phyloP scores from a whole-genome alignment of 2,113 vertebrate genomes.

The Oryctolagus cuniculus region DNA sequence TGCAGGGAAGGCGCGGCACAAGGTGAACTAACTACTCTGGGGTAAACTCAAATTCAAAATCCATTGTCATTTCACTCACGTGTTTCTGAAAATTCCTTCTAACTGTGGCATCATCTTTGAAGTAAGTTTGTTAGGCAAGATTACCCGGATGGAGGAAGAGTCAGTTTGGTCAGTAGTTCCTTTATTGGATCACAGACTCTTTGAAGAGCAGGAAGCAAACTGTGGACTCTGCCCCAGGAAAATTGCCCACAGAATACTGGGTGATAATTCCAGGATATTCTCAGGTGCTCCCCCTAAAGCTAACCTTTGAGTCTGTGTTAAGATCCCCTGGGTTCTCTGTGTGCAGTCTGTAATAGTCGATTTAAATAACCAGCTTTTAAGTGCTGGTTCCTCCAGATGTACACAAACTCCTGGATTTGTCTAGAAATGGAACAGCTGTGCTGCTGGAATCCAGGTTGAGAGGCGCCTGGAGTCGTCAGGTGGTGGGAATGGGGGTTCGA shows the following conservation, averaged over 20 bases:
- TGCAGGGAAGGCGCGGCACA: background rate
- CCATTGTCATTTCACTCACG: background rate
- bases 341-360: background rate
- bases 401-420: background rate
- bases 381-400: background rate
- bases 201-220: background rate
- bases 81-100: conserved; percentile 3
- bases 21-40: background rate
- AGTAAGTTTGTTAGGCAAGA: background rate
- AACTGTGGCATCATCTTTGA: conserved; percentile 14
- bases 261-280: background rate
- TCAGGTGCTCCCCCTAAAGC: conserved; percentile 3
- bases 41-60: conserved; percentile 49
- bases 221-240: background rate
- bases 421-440: background rate
- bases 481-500: background rate
- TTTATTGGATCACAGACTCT: background rate
- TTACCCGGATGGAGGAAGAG: background rate
- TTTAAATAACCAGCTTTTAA: background rate
- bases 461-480: background rate
- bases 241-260: background rate
- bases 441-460: background rate
- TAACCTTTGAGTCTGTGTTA: background rate
- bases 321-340: background rate
- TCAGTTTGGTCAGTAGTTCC: conserved; percentile 4